Base-by-base conservation (phyloP, 2,888 invertebrate genomes). In the Oxytorus armatus region DNA sequence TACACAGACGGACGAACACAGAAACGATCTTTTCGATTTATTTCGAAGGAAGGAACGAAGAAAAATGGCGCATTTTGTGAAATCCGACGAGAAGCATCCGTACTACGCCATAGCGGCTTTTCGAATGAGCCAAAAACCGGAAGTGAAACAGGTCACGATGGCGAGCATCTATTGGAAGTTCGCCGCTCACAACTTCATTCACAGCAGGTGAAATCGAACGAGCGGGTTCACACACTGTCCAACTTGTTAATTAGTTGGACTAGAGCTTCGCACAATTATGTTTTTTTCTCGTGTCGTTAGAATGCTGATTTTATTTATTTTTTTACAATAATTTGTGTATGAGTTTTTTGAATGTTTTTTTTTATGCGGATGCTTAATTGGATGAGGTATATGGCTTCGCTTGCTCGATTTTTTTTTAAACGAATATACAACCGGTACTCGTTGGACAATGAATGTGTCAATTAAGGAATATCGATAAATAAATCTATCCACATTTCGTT, bases 111-210 rank as follows among this genome's bases (percentile, higher is more conserved):
- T 89, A 65, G 88, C 88, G 14, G 89, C 88, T 14, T 84, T 85
- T 44, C 87, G 89, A 77, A 90, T 89, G 89, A 84, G 82, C 78
- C 88, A 88, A 78, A 87, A 85, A 18, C 85, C 88, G 36, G 89
- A 89, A 85, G 83, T 79, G 8, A 88, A 85, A 81, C 81, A 83
- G 55, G 85, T 90, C 72, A 89, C 89, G 7, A 77, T 83, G 61
- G 89, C 85, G 51, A 86, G 86, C 74, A 81, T 88, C 76, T 90
- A 87, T 86, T 90, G 89, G 89, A 89, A 89, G 84, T 89, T 89
- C 53, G 89, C 86, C 14, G 88, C 89, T 51, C 88, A 87, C 87
- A 88, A 90, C 86, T 89, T 88, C 75, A 79, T 90, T 83, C 85
- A 84, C 25, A 89, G 86, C 77, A 84, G 84, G 84, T 84, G 84